Base-by-base conservation (phyloP, 2,888 invertebrate species). In the Cheilosia vernalis region DNA sequence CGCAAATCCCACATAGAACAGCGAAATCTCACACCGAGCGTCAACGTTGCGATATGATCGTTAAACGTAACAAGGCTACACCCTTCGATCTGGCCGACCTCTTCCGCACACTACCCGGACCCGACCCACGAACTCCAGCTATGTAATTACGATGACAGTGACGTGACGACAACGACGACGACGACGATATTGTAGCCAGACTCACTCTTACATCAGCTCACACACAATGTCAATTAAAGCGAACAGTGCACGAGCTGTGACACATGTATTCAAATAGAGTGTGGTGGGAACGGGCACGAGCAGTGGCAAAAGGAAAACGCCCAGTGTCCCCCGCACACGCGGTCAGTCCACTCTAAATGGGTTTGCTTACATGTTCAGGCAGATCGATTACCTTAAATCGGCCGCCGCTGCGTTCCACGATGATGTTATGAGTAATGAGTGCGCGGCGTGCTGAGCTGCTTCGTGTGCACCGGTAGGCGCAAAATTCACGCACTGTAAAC, bases 1-100 rank as follows among this genome's bases (percentile, higher is more conserved):
- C 42, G 37, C 58, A 37, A 60, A 40, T 53, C 64, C 42, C 58
- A 37, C 56, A 47, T 74, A 80, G 84, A 80, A 84, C 64, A 58
- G 70, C 74, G 17, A 61, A 80, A 53, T 84, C 64, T 72, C 70
- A 72, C 70, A 49, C 80, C 64, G 66, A 9, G 61, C 5, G 61
- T 56, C 44, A 61, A 47, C 33, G 56, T 70, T 80, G 53, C 63
- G 83, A 73, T 84, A 61, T 64, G 74, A 84, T 84, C 74, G 80
- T 66, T 80, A 64, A 80, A 79, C 64, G 79, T 74, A 84, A 79
- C 83, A 79, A 84, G 84, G 84, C 84, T 84, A 84, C 84, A 84
- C 84, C 84, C 84, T 84, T 84, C 84, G 84, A 84, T 84, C 84
- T 80, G 27, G 53, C 15, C 53, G 47, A 84, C 74, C 80, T 84